Base-by-base conservation (phyloP, 2,113 vertebrate genomes). In the Astur gentilis region DNA sequence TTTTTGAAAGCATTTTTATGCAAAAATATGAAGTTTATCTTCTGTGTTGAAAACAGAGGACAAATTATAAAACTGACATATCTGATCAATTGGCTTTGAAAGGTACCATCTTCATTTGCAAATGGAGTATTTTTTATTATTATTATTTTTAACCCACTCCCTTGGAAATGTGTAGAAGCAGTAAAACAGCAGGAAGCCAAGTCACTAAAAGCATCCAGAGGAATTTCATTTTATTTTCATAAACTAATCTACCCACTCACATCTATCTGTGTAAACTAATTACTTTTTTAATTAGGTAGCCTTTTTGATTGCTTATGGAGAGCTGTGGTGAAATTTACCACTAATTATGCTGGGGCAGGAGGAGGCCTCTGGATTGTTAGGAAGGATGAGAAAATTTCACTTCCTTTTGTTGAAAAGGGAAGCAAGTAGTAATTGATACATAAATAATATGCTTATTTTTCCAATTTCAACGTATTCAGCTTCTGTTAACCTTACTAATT, bases 251-350 rank as follows among this genome's bases (percentile, higher is more conserved):
- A 93, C 85, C 89, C 89, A 85, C 87, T 95, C 87, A 80, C 29
- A 94, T 96, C 89, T 95, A 77, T 97, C 94, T 95, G 45, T 88
- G 91, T 96, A 97, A 97, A 95, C 94, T 94, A 97, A 96, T 97
- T 97, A 97, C 89, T 95, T 95, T 95, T 93, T 95, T 83, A 97
- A 97, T 97, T 97, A 97, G 88, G 83, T 90, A 95, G 91, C 78
- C 78, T 94, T 95, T 97, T 95, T 95, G 95, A 95, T 96, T 95
- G 91, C 96, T 94, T 96, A 82, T 93, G 78, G 93, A 96, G 89
- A 91, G 84, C 95, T 94, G 89, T 95, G 93, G 81, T 89, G 78
- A 91, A 95, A 95, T 97, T 89, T 95, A 76, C 66, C 42, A 83
- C 87, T 97, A 95, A 95, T 97, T 97, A 95, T 94, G 38, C 47